Percentiles rank a stretch among this genome's conserved stretches.
Evolutionary conservation across 2,797 vertebrate species (phyloP).

Genomic region (Mareca strepera): DNA sequence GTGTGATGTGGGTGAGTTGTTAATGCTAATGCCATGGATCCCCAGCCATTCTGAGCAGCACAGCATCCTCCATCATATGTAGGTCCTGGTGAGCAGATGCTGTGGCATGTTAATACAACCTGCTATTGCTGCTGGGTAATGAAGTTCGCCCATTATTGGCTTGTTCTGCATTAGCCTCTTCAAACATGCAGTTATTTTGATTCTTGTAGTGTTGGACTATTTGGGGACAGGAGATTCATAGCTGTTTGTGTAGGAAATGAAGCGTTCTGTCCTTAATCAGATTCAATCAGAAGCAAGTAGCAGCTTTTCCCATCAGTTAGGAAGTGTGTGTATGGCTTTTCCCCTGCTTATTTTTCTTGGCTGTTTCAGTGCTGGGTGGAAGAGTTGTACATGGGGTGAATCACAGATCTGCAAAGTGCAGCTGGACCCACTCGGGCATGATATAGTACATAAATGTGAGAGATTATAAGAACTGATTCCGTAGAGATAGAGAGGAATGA

Average conservation of each 20-base stretch:
- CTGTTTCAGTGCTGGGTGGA: not conserved
- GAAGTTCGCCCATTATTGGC: not conserved
- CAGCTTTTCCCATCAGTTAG: not conserved
- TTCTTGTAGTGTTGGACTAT: not conserved
- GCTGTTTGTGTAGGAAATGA: not conserved
- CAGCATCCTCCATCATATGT: not conserved
- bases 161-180: not conserved
- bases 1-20: not conserved
- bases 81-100: not conserved
- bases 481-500: not conserved
- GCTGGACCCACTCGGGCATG: not conserved
- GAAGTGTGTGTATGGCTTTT: accelerated
- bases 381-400: not conserved
- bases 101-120: not conserved
- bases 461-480: not conserved
- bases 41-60: not conserved
- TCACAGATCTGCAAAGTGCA: not conserved
- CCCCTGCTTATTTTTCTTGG: not conserved
- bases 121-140: not conserved
- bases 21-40: not conserved
- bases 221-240: not conserved
- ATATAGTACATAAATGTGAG: accelerated
- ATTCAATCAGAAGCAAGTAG: not conserved
- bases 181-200: accelerated
- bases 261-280: not conserved